A percentile compares a stretch with the other conserved stretches of the same genome.
Evolutionary conservation across 2,888 invertebrate species (phyloP).

Genomic region (Eupithecia pulchellata): DNA sequence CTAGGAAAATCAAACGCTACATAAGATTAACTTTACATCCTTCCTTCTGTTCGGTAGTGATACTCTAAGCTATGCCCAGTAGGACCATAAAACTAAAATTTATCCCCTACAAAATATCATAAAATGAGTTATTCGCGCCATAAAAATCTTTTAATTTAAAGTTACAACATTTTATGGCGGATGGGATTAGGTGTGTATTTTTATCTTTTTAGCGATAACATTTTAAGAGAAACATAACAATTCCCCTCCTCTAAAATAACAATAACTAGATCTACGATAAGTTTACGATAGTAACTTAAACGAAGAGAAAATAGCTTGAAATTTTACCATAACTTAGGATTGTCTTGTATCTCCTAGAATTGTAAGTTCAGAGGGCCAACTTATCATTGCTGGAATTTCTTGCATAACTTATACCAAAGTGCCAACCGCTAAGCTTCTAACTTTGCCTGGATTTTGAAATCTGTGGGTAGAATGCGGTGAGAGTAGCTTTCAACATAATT

Average conservation of each 20-base stretch:
- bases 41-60: constrained; percentile 7
- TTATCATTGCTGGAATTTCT: not conserved
- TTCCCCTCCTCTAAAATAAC: no score
- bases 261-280: no score
- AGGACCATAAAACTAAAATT: constrained; percentile 24
- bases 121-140: constrained; percentile 27
- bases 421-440: constrained; percentile 18
- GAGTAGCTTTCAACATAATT: constrained; percentile 10
- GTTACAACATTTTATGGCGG: constrained; percentile 7
- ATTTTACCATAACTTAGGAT: not conserved
- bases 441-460: constrained; percentile 17
- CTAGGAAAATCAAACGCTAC: not conserved
- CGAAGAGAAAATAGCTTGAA: not conserved
- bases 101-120: constrained; percentile 19
- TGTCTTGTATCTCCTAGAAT: not conserved
- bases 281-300: not conserved
- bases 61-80: constrained; percentile 12
- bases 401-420: constrained; percentile 14
- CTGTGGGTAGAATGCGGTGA: constrained; percentile 16
- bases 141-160: constrained; percentile 31
- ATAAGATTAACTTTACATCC: constrained; percentile 5
- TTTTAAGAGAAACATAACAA: no score
- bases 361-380: not conserved
- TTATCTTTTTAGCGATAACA: constrained; percentile 6
- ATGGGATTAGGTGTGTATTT: constrained; percentile 6